These are phyloP conservation scores for Taxidea taxus DNA, from an alignment of 2,113 vertebrate species.

Conservation along the genomic window DNA sequence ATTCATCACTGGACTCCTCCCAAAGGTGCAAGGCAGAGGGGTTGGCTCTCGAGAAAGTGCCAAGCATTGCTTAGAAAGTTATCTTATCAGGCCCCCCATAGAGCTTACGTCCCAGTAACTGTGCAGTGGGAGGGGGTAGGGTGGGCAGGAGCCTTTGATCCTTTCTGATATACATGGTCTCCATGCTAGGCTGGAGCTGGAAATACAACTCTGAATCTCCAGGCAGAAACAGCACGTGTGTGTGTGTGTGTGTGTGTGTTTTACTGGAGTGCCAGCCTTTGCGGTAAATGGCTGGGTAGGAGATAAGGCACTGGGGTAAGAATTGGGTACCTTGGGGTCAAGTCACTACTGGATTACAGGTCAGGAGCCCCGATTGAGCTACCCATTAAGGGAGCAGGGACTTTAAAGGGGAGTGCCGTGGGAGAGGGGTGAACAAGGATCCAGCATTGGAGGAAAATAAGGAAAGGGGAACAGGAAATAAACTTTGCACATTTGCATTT, in stretches of 20 bases:
- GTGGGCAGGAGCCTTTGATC: not conserved
- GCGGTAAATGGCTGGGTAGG: not conserved
- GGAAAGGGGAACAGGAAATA: constrained; percentile 40
- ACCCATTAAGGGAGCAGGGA: not conserved
- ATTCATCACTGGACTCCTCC: constrained; percentile 97
- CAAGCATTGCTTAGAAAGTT: not conserved
- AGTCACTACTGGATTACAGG: not conserved
- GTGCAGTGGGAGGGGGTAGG: not conserved
- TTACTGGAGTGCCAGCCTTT: not conserved
- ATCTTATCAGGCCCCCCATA: not conserved
- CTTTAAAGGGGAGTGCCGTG: not conserved
- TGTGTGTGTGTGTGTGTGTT: not conserved
- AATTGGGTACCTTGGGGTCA: not conserved
- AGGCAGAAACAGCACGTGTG: not conserved
- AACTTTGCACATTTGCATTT: constrained; percentile 36
- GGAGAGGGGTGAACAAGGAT: not conserved
- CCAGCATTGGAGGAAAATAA: constrained; percentile 29
- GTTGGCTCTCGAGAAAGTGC: not conserved
- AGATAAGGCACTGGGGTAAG: not conserved
- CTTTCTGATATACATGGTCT: constrained; percentile 1
- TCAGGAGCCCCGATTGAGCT: not conserved
- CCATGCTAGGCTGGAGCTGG: not conserved
- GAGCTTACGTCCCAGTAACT: not conserved
- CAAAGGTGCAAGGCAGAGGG: constrained; percentile 87
- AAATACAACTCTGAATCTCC: constrained; percentile 31